Conservation (phyloP, 2,797 vertebrate genomes). For the Alca torda region DNA sequence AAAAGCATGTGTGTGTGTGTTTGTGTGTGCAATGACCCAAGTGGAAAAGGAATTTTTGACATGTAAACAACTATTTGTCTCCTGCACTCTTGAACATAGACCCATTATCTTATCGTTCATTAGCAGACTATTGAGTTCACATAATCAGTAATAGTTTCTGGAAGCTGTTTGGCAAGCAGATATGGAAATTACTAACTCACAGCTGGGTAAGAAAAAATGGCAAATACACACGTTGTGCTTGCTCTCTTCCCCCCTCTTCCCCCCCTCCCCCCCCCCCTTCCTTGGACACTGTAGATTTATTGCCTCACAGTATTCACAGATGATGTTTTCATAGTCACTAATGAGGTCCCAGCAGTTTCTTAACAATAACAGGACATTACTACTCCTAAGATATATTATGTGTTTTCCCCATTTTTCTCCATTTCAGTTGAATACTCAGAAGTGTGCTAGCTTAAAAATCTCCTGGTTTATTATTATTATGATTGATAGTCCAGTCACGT, state of each 20-base stretch:
- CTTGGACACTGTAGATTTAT: conserved; percentile 77
- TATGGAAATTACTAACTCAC: conserved; percentile 62
- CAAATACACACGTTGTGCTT: conserved; percentile 54
- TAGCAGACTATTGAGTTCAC: conserved; percentile 50
- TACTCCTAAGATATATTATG: conserved; percentile 77
- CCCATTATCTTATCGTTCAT: conserved; percentile 51
- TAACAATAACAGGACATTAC: conserved; percentile 84
- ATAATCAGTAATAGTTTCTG: conserved; percentile 63
- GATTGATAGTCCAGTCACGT: conserved; percentile 60
- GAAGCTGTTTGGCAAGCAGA: conserved; percentile 63
- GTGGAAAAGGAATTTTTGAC: conserved; percentile 26
- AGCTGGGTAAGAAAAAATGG: conserved; percentile 47
- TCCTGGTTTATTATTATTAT: conserved; percentile 62
- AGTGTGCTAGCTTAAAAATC: conserved; percentile 67
- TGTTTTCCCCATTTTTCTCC: conserved; percentile 78
- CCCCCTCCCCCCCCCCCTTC: neutral
- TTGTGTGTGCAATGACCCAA: neutral
- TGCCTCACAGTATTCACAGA: conserved; percentile 73
- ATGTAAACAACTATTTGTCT: conserved; percentile 56
- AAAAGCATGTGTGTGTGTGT: neutral
- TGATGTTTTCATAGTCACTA: conserved; percentile 82
- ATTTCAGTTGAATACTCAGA: conserved; percentile 72
- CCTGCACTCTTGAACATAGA: neutral
- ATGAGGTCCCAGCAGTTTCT: conserved; percentile 85
- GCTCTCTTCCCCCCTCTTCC: conserved; percentile 24